Evolutionary conservation across 2,113 vertebrate genomes (phyloP).

Genomic region (Pollachius pollachius): DNA sequence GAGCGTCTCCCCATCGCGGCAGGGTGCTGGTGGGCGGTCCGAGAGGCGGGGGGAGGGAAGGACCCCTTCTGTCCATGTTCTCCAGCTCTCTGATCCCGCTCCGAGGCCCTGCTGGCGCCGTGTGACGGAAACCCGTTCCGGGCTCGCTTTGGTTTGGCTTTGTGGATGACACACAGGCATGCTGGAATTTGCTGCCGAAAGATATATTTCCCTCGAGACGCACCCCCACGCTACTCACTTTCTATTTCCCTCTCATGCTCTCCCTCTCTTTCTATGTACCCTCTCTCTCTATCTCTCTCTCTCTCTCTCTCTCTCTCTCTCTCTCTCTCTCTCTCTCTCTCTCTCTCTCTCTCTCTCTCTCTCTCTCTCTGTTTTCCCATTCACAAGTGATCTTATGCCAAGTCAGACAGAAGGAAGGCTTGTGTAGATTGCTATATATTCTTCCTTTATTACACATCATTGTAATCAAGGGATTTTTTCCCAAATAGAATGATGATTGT

Average conservation of each 20-base stretch:
- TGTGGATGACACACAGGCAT: not conserved
- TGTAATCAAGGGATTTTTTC: no score
- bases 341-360: no score
- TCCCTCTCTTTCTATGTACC: no score
- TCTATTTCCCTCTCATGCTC: conserved; percentile 1
- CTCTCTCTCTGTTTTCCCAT: not conserved
- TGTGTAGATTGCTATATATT: not conserved
- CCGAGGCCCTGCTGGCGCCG: not conserved
- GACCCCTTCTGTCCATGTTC: not conserved
- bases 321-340: no score
- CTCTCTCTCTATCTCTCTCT: no score
- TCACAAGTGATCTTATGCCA: not conserved
- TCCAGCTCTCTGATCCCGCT: not conserved
- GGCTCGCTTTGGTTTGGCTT: not conserved
- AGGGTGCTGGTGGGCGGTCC: not conserved
- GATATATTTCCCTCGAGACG: not conserved
- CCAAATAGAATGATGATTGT: no score
- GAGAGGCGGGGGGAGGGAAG: not conserved
- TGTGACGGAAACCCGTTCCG: not conserved
- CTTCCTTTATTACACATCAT: not conserved
- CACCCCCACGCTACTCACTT: not conserved
- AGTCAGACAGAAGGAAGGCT: not conserved
- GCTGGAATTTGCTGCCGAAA: not conserved
- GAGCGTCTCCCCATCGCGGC: no score
- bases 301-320: no score